Conservation (phyloP, 2,888 invertebrate species). For the Caenorhabditis drosophilae region DNA sequence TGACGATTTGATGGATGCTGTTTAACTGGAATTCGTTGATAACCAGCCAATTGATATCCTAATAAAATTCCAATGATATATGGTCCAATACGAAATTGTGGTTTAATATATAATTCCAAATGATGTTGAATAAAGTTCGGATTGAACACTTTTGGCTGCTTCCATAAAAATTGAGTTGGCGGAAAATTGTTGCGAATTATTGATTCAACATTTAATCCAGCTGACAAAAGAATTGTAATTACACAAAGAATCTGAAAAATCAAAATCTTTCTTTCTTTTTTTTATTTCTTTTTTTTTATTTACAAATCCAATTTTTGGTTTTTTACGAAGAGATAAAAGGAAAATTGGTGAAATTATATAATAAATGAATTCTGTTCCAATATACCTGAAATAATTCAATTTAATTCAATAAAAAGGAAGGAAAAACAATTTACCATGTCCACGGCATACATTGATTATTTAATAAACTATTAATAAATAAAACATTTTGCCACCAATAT, state of each 20-base stretch:
- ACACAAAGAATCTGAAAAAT: slow-evolving; percentile 44
- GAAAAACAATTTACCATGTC: too few species aligned
- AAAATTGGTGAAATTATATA: slow-evolving; percentile 68
- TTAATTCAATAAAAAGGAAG: too few species aligned
- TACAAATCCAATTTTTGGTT: slow-evolving; percentile 55
- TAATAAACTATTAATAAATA: slow-evolving; percentile 57
- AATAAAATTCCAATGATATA: slow-evolving; percentile 66
- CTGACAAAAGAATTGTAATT: slow-evolving; percentile 51
- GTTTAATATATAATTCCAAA: slow-evolving; percentile 67
- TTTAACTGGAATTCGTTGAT: slow-evolving; percentile 45
- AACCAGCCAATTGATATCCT: slow-evolving; percentile 64
- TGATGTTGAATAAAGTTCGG: slow-evolving; percentile 68
- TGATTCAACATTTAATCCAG: slow-evolving; percentile 52
- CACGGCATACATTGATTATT: slow-evolving; percentile 68
- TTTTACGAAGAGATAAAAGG: slow-evolving; percentile 57
- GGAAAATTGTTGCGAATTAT: slow-evolving; percentile 67
- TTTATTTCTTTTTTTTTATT: slow-evolving; percentile 12
- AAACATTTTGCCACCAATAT: slow-evolving; percentile 63
- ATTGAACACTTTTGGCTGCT: slow-evolving; percentile 68
- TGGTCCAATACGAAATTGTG: slow-evolving; percentile 62
- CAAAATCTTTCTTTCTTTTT: too few species aligned
- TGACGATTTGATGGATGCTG: slow-evolving; percentile 25
- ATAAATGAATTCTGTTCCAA: slow-evolving; percentile 69
- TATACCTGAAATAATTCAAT: too few species aligned
- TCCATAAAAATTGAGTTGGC: slow-evolving; percentile 67